Evolutionary conservation across 2,888 invertebrate genomes (phyloP).

Genomic region (Papilio gigon): DNA sequence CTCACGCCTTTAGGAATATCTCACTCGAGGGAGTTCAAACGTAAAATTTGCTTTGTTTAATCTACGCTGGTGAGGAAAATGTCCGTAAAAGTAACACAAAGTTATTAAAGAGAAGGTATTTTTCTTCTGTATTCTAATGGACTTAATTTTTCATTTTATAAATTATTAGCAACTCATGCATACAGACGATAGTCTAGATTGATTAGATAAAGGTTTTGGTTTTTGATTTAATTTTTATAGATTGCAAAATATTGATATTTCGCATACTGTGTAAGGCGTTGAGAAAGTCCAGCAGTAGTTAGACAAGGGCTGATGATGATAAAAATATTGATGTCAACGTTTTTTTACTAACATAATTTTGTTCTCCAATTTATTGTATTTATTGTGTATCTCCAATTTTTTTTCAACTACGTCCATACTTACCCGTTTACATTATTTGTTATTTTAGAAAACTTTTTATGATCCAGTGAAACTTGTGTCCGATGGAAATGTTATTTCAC

Average conservation of each 20-base stretch:
- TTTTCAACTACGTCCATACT: background rate
- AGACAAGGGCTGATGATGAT: too few relatives aligned
- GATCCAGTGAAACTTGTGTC: too few relatives aligned
- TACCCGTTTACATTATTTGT: background rate
- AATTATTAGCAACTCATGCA: background rate
- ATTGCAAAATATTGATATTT: background rate
- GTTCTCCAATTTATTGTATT: too few relatives aligned
- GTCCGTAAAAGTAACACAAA: constrained; percentile 5
- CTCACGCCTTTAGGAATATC: constrained; percentile 7
- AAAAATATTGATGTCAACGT: too few relatives aligned
- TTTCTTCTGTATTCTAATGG: background rate
- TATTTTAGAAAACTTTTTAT: background rate
- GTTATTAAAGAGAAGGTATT: constrained; percentile 1
- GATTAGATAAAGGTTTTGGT: background rate
- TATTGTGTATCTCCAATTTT: background rate
- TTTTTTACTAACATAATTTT: too few relatives aligned
- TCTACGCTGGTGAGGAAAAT: constrained; percentile 8
- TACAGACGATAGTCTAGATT: background rate
- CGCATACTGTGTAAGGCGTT: too few relatives aligned
- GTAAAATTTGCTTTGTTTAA: constrained; percentile 15
- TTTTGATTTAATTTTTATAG: background rate
- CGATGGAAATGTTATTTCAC: background rate
- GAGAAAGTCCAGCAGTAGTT: too few relatives aligned
- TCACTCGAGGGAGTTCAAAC: constrained; percentile 7
- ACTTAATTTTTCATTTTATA: constrained; percentile 1